Evolutionary conservation across 2,113 vertebrate species (phyloP), one percentile per base, ranked within the genome.

Genomic region (Thunnus maccoyii): DNA sequence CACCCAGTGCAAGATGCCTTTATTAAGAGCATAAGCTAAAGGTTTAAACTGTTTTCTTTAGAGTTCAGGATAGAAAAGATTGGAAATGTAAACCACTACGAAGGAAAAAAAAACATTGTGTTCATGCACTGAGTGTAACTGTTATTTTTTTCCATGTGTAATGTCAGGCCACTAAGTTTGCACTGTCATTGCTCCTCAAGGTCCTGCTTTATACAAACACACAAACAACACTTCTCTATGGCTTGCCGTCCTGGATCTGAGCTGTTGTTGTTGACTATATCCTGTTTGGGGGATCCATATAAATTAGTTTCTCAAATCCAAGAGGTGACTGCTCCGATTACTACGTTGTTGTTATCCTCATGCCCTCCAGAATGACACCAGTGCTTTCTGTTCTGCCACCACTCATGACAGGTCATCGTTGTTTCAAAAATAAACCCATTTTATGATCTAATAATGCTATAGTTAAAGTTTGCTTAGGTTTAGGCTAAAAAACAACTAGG

Each of bases 211-310:
- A 1, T 8, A 46, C 22, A 32, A 27, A 27, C 4, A 36, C 25
- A 17, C 15, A 44, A 8, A 18, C 22, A 50, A 9, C 36, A 41
- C 36, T 41, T 41, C 36, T 41, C 46, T 3, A 3, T 7, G 22
- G 16, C 1, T 17, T 64, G 4, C 63, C 17, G 4, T 51, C 20
- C 46, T 30, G 15, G 15, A 50, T 48, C 4, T 30, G 22, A 47
- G 27, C 7, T 57, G 44, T 20, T 44, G 65, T 6, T 41, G 25
- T 3, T 12, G 51, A 64, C 50, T 47, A 11, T 47, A 17, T 18
- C 64, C 30, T 65, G 16, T 51, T 22, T 62, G 12, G 27, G 36
- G 46, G 36, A 68, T 52, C 57, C 63, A 67, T 5, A 73, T 13
- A 14, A 32, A 74, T 68, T 20, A 17, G 13, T 18, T 17, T 66